phyloP scores from a whole-genome alignment of 2,888 invertebrate genomes.

The Acanthococcus lagerstroemiae region DNA sequence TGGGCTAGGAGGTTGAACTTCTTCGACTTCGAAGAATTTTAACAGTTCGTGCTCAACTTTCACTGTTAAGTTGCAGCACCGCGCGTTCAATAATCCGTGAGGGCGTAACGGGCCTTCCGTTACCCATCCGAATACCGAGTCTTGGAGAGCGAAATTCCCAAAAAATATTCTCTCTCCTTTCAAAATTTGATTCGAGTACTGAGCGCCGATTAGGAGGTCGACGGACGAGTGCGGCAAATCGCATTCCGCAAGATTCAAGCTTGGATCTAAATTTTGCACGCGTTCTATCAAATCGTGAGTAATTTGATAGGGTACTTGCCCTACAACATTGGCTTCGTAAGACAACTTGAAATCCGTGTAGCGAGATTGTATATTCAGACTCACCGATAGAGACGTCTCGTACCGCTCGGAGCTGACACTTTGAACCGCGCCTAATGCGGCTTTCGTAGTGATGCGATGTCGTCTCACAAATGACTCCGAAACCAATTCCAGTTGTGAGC shows the following conservation, averaged over 20 bases:
- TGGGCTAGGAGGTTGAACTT: neutral
- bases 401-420: neutral
- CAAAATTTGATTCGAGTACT: neutral
- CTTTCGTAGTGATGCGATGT: neutral
- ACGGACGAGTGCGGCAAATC: neutral
- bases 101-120: neutral
- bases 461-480: neutral
- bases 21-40: conserved; percentile 25
- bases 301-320: neutral
- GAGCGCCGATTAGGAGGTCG: conserved; percentile 1
- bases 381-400: neutral
- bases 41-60: neutral
- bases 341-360: neutral
- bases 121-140: conserved; percentile 13
- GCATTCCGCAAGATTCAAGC: neutral
- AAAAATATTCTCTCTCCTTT: neutral
- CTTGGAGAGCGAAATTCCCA: neutral
- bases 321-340: neutral
- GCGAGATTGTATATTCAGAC: neutral
- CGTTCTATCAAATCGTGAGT: neutral
- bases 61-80: neutral
- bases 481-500: neutral
- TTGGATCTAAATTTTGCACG: neutral
- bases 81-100: too few species aligned
- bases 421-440: neutral